phyloP scores from a whole-genome alignment of 2,797 vertebrate species.

The Australoheros facetus region DNA sequence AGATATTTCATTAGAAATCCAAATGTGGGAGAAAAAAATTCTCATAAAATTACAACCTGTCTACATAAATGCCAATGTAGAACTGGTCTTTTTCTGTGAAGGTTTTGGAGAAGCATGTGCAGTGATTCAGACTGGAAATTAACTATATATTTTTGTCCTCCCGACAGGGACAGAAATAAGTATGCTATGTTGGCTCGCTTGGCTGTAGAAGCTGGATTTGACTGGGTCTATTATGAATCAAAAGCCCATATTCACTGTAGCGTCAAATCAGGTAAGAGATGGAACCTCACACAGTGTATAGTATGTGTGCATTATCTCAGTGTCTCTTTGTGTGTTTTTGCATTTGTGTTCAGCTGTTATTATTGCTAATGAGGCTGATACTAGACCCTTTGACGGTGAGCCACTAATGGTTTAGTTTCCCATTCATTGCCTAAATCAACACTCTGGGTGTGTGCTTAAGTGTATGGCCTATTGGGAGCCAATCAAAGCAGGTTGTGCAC shows the following conservation, averaged over 20 bases:
- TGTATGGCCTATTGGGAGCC: constrained; percentile 70
- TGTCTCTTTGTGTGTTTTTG: constrained; percentile 15
- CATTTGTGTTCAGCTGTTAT: constrained; percentile 40
- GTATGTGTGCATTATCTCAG: constrained; percentile 5
- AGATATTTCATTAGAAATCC: not conserved
- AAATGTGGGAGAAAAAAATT: not conserved
- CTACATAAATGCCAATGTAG: not conserved
- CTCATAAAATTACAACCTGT: not conserved
- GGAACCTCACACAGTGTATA: not conserved
- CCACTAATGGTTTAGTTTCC: constrained; percentile 32
- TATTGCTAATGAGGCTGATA: constrained; percentile 55
- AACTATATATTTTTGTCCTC: not conserved
- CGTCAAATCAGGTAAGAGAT: constrained; percentile 92
- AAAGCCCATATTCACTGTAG: constrained; percentile 98
- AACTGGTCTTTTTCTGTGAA: not conserved
- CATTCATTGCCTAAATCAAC: constrained; percentile 15
- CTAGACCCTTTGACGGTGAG: constrained; percentile 34
- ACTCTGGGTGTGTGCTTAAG: constrained; percentile 35
- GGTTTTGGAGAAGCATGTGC: not conserved
- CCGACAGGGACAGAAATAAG: constrained; percentile 84
- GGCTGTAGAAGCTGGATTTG: constrained; percentile 96
- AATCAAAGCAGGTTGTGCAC: constrained; percentile 74
- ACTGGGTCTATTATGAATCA: constrained; percentile 99
- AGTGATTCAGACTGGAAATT: not conserved
- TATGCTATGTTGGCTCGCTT: constrained; percentile 96